phyloP scores from a whole-genome alignment of 1,140 invertebrate genomes.

The Anoplolepis gracilipes region DNA sequence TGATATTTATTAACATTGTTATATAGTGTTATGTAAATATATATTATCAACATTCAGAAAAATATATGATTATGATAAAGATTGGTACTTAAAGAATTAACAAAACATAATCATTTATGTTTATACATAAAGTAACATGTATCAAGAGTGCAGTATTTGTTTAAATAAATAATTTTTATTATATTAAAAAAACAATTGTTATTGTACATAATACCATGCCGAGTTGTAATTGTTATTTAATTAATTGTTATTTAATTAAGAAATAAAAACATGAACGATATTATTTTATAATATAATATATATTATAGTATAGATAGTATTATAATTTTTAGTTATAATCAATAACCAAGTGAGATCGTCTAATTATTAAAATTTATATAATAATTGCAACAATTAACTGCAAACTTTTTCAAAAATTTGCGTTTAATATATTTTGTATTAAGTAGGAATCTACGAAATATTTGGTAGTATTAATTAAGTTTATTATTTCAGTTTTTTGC shows the following conservation, averaged over 20 bases:
- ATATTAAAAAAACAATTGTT: neutral
- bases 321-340: neutral
- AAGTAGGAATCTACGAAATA: neutral
- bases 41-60: neutral
- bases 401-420: neutral
- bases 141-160: neutral
- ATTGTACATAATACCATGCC: neutral
- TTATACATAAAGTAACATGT: neutral
- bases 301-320: neutral
- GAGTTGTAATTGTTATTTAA: too few species aligned
- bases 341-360: neutral
- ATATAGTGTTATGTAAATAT: neutral
- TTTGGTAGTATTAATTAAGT: neutral
- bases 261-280: neutral
- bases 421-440: neutral
- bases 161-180: conserved; percentile 27
- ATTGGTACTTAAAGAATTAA: neutral
- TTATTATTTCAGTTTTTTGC: neutral
- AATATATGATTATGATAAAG: neutral
- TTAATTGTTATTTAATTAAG: neutral
- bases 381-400: neutral
- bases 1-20: neutral
- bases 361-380: neutral
- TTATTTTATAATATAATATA: neutral
- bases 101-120: too few species aligned